Base-by-base conservation (phyloP, 2,888 invertebrate genomes). In the Megamerina dolium region DNA sequence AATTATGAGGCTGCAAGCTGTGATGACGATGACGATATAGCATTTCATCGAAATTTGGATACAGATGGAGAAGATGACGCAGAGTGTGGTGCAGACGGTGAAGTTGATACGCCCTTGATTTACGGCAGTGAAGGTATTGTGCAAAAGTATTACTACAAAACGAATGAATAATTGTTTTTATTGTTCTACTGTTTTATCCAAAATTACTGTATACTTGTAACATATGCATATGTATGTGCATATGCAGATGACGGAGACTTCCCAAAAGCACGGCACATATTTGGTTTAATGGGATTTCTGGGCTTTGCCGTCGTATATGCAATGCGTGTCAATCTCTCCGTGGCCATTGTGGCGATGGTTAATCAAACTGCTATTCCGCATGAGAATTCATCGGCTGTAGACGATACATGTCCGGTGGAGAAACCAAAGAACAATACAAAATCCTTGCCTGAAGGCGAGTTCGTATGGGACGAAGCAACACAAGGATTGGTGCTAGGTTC, bases 301-400 rank as follows among this genome's bases (percentile, higher is more conserved):
- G 92, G 91, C 12, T 90, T 90, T 66, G 87, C 87, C 46, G 83
- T 88, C 63, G 87, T 90, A 4, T 92, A 92, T 70, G 88, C 90
- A 1, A 87, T 91, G 85, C 75, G 91, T 46, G 90, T 91, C 1
- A 91, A 91, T 69, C 75, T 95, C 23, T 92, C 92, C 1, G 89
- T 95, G 17, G 93, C 94, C 27, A 90, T 95, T 61, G 92, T 95
- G 21, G 91, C 92, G 21, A 96, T 95, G 95, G 87, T 89, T 30
- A 88, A 88, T 66, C 77, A 80, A 41, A 83, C 86, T 2, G 78
- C 79, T 2, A 73, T 77, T 43, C 78, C 81, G 1, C 63, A 74
- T 18, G 70, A 74, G 37, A 79, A 78, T 60, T 77, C 68, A 3
- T 39, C 47, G 3, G 75, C 77, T 19, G 74, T 77, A 4, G 83